phyloP scores from a whole-genome alignment of 2,113 vertebrate species.

The Crotophaga sulcirostris region DNA sequence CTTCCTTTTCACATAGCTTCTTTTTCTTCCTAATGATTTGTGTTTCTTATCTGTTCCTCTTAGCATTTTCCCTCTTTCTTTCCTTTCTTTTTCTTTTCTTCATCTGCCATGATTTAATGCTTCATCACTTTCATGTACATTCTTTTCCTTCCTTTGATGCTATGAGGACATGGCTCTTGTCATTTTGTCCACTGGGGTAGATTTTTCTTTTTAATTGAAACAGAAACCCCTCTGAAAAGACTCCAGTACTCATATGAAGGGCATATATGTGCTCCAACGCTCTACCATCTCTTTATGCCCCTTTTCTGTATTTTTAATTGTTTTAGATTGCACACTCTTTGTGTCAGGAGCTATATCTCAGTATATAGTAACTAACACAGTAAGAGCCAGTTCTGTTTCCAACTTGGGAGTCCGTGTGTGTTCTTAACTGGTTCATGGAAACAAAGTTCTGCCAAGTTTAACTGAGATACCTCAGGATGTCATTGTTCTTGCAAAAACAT shows the following conservation, averaged over 20 bases:
- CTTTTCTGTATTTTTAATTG: background rate
- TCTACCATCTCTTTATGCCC: background rate
- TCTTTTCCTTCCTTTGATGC: background rate
- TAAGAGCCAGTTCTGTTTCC: background rate
- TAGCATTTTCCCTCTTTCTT: background rate
- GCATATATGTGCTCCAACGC: background rate
- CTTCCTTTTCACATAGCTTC: background rate
- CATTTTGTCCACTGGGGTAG: background rate
- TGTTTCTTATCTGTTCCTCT: background rate
- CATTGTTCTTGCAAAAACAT: background rate
- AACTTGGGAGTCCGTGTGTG: background rate
- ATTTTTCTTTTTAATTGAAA: background rate
- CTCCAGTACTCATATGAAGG: background rate
- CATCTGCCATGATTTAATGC: background rate
- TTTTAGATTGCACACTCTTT: fast-evolving
- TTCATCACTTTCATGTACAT: background rate
- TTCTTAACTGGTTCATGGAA: background rate
- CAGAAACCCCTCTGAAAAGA: background rate
- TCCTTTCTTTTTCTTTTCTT: background rate
- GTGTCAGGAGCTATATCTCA: background rate
- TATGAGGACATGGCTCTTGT: background rate
- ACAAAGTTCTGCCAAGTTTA: background rate
- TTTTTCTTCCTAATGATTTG: background rate
- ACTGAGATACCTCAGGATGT: background rate
- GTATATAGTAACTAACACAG: background rate